Conservation (phyloP, 2,113 vertebrate species). For the Zeus faber region DNA sequence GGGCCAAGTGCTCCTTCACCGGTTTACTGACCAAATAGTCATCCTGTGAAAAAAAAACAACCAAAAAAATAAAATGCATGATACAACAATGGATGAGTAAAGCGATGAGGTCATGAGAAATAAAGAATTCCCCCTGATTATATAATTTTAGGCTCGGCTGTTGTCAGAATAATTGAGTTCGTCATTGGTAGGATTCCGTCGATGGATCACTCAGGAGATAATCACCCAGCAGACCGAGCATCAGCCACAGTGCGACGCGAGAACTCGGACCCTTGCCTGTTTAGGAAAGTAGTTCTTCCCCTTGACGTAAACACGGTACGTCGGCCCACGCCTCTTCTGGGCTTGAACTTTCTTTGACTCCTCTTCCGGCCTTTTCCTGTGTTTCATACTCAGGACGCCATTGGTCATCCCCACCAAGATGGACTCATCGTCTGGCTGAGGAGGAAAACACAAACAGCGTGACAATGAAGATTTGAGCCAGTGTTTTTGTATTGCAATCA, state of each 20-base stretch:
- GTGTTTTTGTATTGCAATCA: too few species aligned
- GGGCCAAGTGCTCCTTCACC: slow-evolving; percentile 79
- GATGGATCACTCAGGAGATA: neutral
- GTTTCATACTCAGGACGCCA: slow-evolving; percentile 88
- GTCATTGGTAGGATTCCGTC: too few species aligned
- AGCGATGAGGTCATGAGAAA: neutral
- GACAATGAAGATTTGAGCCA: too few species aligned
- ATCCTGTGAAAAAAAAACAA: slow-evolving; percentile 71
- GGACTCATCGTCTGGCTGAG: slow-evolving; percentile 87
- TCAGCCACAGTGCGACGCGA: neutral
- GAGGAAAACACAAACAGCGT: slow-evolving; percentile 11
- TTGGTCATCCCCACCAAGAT: slow-evolving; percentile 95
- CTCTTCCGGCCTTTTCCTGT: slow-evolving; percentile 81
- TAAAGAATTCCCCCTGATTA: too few species aligned
- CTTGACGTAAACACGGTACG: slow-evolving; percentile 86
- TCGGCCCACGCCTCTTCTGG: slow-evolving; percentile 73
- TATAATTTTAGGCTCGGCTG: too few species aligned
- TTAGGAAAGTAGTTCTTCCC: slow-evolving; percentile 88
- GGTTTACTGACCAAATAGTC: slow-evolving; percentile 89
- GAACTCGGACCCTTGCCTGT: slow-evolving; percentile 65
- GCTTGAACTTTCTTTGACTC: slow-evolving; percentile 64
- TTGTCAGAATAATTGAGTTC: too few species aligned
- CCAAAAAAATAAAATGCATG: neutral
- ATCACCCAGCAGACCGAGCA: neutral
- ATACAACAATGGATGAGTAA: neutral